Evolutionary conservation across 2,888 invertebrate species (phyloP).

Genomic region (Tetragnatha montana): DNA sequence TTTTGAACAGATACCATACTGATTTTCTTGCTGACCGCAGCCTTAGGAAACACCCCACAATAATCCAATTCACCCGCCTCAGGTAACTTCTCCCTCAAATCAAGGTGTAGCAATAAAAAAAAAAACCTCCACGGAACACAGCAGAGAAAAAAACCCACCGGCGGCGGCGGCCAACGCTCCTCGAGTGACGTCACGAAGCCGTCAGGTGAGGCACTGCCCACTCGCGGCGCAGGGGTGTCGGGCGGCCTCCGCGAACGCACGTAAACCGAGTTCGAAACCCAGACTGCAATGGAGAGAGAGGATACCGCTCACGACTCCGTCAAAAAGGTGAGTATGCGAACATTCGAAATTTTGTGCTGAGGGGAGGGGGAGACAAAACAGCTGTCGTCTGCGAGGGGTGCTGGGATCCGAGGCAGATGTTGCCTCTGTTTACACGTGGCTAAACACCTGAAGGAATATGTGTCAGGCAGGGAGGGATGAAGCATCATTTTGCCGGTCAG

Average conservation of each 20-base stretch:
- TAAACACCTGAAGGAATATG: slow-evolving; percentile 23
- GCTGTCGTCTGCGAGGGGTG: background rate
- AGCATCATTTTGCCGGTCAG: slow-evolving; percentile 17
- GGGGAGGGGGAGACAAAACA: background rate
- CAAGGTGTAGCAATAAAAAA: too few relatives aligned
- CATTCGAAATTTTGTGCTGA: background rate
- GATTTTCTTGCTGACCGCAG: too few relatives aligned
- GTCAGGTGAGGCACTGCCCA: slow-evolving; percentile 65
- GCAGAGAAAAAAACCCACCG: slow-evolving; percentile 11
- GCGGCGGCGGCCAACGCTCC: slow-evolving; percentile 55
- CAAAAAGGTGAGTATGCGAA: slow-evolving; percentile 48
- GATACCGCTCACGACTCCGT: slow-evolving; percentile 35
- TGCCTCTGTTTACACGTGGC: slow-evolving; percentile 53
- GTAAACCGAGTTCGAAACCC: background rate
- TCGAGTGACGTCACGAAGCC: slow-evolving; percentile 39
- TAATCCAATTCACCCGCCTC: too few relatives aligned
- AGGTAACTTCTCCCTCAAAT: too few relatives aligned
- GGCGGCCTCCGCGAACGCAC: slow-evolving; percentile 4
- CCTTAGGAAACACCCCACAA: too few relatives aligned
- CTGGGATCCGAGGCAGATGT: slow-evolving; percentile 22
- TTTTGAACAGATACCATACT: too few relatives aligned
- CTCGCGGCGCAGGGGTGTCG: slow-evolving; percentile 58
- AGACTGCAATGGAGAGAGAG: slow-evolving; percentile 59
- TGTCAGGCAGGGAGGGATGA: too few relatives aligned
- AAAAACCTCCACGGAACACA: background rate